Conservation (phyloP, 2,797 vertebrate species). For the Arctocebus calabarensis region DNA sequence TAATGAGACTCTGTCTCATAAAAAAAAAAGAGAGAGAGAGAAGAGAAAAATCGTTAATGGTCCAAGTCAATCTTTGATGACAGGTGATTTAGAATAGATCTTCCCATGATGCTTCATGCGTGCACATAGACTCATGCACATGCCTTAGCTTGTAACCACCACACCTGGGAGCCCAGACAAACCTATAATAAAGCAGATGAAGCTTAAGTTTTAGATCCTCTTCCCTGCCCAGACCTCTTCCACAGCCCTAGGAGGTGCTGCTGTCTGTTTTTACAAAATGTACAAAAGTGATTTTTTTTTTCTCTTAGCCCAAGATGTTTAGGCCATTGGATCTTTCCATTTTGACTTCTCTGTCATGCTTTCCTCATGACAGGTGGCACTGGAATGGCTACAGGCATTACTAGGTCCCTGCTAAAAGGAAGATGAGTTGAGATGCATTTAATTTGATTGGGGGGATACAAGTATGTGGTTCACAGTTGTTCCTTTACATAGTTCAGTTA, state of each 20-base stretch:
- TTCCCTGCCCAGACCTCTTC: background rate
- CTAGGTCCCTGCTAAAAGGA: background rate
- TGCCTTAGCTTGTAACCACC: background rate
- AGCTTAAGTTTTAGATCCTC: background rate
- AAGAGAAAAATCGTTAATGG: background rate
- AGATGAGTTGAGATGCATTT: background rate
- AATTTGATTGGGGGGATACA: background rate
- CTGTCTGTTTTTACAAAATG: background rate
- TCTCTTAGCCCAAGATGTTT: background rate
- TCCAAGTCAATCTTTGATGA: background rate
- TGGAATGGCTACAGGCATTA: background rate
- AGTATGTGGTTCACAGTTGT: background rate
- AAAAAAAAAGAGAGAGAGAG: too few species aligned
- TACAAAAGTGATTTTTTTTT: background rate
- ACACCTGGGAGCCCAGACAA: background rate
- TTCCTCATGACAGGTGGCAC: background rate
- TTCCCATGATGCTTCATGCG: background rate
- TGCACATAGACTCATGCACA: background rate
- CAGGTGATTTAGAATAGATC: background rate
- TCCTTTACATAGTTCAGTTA: background rate
- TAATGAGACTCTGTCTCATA: too few species aligned
- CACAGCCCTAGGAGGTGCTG: background rate
- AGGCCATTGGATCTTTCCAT: background rate
- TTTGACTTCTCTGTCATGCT: background rate
- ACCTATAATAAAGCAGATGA: background rate